Conservation (phyloP, 1,140 invertebrate genomes). For the Rhyzopertha dominica region DNA sequence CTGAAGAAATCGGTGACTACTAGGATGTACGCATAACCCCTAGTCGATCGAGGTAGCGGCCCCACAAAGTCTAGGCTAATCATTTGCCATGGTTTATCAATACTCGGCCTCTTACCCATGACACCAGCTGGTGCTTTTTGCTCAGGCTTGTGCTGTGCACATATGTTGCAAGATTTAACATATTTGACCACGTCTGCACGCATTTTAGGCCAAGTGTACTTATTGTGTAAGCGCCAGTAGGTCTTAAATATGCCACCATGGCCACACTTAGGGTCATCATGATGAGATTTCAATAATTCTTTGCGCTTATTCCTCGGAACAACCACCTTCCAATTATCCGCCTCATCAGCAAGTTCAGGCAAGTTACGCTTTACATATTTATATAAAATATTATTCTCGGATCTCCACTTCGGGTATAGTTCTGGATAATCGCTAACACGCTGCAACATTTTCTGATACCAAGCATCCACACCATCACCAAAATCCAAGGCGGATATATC, state of each 20-base stretch:
- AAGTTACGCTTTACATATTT: conserved; percentile 1
- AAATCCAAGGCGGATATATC: no score
- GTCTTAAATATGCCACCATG: conserved; percentile 9
- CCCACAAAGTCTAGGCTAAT: conserved; percentile 19
- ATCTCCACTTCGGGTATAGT: neutral
- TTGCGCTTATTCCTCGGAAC: conserved; percentile 5
- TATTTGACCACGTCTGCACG: conserved; percentile 11
- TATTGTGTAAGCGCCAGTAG: conserved; percentile 2
- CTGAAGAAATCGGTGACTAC: conserved; percentile 38
- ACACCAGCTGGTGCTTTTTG: neutral
- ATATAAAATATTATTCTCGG: conserved; percentile 6
- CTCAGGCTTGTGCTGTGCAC: conserved; percentile 7
- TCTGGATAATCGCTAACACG: neutral
- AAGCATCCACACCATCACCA: neutral
- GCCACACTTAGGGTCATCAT: conserved; percentile 4
- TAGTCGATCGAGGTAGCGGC: neutral
- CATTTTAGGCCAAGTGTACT: conserved; percentile 17
- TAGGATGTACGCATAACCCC: conserved; percentile 8
- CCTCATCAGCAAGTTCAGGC: neutral
- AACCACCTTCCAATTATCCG: conserved; percentile 6
- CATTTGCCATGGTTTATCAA: conserved; percentile 8
- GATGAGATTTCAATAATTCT: conserved; percentile 1
- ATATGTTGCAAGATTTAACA: conserved; percentile 1
- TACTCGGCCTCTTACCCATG: conserved; percentile 6
- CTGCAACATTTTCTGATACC: conserved; percentile 1